A percentile compares a stretch with the other conserved stretches of the same genome.
These are phyloP conservation scores for Steinernema khuongi DNA, from an alignment of 1,140 invertebrate species.

Conservation along the genomic window DNA sequence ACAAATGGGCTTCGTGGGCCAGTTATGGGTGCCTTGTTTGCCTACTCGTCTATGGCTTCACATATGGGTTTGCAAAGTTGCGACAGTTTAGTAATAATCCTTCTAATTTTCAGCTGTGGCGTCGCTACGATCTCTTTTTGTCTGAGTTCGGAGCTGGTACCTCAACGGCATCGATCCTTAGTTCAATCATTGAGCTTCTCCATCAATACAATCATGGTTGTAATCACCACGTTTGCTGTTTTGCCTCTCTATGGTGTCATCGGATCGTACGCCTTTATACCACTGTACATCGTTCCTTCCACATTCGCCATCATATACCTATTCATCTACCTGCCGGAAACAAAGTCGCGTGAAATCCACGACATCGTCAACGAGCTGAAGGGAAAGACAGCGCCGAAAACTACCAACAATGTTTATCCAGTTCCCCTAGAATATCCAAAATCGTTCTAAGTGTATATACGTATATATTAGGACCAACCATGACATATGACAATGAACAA, in stretches of 20 bases:
- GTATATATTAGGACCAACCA: no score
- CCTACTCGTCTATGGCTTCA: slow-evolving; percentile 38
- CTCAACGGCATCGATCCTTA: slow-evolving; percentile 34
- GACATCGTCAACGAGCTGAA: slow-evolving; percentile 46
- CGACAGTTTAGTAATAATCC: neutral
- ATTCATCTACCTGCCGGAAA: slow-evolving; percentile 41
- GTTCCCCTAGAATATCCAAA: no score
- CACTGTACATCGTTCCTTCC: slow-evolving; percentile 40
- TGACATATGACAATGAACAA: no score
- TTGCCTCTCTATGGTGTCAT: neutral
- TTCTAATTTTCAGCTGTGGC: slow-evolving; percentile 12
- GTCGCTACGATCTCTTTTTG: slow-evolving; percentile 31
- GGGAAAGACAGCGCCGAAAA: slow-evolving; percentile 25
- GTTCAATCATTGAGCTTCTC: slow-evolving; percentile 27
- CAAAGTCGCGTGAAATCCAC: slow-evolving; percentile 48
- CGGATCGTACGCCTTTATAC: neutral
- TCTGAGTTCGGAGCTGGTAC: slow-evolving; percentile 27
- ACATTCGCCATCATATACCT: slow-evolving; percentile 25
- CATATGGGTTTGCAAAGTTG: slow-evolving; percentile 33
- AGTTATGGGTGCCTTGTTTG: slow-evolving; percentile 41
- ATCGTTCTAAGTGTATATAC: no score
- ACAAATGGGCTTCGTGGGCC: slow-evolving; percentile 11
- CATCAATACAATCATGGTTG: slow-evolving; percentile 35
- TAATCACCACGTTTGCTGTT: slow-evolving; percentile 27
- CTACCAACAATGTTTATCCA: no score